Evolutionary conservation across 1,140 invertebrate species (phyloP), one percentile per base, ranked within the genome.

Genomic region (Rhynchophorus ferrugineus): DNA sequence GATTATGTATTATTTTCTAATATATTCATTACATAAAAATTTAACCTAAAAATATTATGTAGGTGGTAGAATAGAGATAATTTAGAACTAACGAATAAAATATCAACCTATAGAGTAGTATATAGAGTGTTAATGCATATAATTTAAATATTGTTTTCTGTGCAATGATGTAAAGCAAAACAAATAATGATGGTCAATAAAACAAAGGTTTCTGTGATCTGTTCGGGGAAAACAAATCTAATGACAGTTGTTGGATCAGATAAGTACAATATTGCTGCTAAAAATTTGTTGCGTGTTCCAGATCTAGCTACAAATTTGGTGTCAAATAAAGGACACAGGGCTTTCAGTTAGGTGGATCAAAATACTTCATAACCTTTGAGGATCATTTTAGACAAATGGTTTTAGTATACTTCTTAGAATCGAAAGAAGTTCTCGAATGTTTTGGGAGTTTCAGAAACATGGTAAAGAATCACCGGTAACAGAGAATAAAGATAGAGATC

Each of bases 331-430:
- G 36, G 54, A 36, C 35, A 13, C 19, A 36, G 50, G 13, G 54
- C 49, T 13, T 5, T 3, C 55, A 69, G 6, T 38, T 63, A 17
- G 65, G 63, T 22, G 66, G n/a, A n/a, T n/a, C n/a, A 3, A 65
- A 44, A 50, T 74, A 73, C 59, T 68, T 69, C 56, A 35, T 73
- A n/a, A 63, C 60, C 3, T 66, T 72, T 11, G 66, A 64, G 38
- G 67, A 73, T 57, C 68, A 73, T 49, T 67, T 56, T 46, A 64
- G 61, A n/a, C 37, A 65, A 49, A 56, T 46, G 49, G 57, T 60
- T 34, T 58, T 61, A 63, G 61, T 70, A 54, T 68, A 66, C 61
- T 62, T 71, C 60, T 47, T 73, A 2, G 60, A 64, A 45, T 38
- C 19, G 7, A 69, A 69, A 58, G 45, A 60, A 44, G 54, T 52